Base-by-base conservation (phyloP, 2,797 vertebrate species). In the Orientallactaga sibirica region DNA sequence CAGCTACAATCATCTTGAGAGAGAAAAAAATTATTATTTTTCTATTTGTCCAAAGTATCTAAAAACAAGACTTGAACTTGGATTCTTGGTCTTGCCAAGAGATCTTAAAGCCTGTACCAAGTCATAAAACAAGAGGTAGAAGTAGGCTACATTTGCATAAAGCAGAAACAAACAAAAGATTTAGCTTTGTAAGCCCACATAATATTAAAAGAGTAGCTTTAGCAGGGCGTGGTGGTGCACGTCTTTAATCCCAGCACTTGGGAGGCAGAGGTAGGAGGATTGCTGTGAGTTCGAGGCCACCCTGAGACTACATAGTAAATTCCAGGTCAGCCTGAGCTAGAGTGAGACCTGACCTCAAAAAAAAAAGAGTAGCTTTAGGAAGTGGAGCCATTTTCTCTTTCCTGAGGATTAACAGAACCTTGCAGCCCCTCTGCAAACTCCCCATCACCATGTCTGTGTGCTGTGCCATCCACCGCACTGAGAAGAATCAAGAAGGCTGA, bases 121-220 rank as follows among this genome's bases (percentile, higher is more conserved):
- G 11, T 48, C 81, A 52, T 66, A 64, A 94, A 58, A 62, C 94
- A 96, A 87, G 11, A 68, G n/a, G 88, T 18, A 87, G 14, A 93
- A 79, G 78, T 92, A 87, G 85, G 22, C 62, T 87, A 70, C 85
- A 87, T 90, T 94, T 90, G 15, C 62, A 91, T 89, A 88, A 33
- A 90, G 25, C 9, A 64, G 22, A 62, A 82, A 37, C 79, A 52
- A 80, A 12, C 20, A 90, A 92, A 93, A 86, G 86, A 90, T 77
- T 95, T 68, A 64, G 61, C 79, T 93, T 90, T 64, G 86, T 82
- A 88, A 7, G 16, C 78, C 15, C 3, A 64, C 48, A 77, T 12
- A 52, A 76, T 66, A 85, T 25, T 62, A 68, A 83, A 92, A 78
- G 12, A 61, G 19, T 89, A n/a, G 6, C 37, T 95, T 95, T 75